Percentiles rank a stretch among this genome's conserved stretches.
phyloP scores from a whole-genome alignment of 2,888 invertebrate species.

The Polydrusus pterygomalis region DNA sequence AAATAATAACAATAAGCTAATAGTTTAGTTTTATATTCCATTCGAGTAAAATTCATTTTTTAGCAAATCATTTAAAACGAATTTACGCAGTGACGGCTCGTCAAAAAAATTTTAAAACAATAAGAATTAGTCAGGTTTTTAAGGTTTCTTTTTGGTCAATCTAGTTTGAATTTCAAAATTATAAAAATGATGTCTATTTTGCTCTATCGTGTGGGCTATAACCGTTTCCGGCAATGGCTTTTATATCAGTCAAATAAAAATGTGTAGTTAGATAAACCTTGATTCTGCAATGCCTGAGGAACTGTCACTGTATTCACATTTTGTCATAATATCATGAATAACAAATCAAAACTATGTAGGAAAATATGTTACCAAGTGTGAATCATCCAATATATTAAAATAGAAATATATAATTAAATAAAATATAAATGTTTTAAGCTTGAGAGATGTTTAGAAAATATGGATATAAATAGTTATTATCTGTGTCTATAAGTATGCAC shows the following conservation, averaged over 20 bases:
- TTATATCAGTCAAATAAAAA: too few species aligned
- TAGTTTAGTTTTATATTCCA: background rate
- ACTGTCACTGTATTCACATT: background rate
- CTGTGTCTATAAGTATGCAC: slow-evolving; percentile 40
- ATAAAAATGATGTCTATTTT: too few species aligned
- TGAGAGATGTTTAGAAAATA: slow-evolving; percentile 39
- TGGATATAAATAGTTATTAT: slow-evolving; percentile 32
- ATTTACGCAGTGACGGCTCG: background rate
- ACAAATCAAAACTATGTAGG: slow-evolving; percentile 20
- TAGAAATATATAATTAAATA: slow-evolving; percentile 5
- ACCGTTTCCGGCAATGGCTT: too few species aligned
- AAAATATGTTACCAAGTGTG: slow-evolving; percentile 16
- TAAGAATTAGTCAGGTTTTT: background rate
- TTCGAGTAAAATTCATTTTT: background rate
- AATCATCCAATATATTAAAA: slow-evolving; percentile 18
- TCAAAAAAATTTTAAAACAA: too few species aligned
- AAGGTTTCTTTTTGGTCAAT: too few species aligned
- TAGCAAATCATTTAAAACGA: background rate
- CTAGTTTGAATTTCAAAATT: too few species aligned
- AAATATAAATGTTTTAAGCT: slow-evolving; percentile 41
- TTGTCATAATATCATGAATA: background rate
- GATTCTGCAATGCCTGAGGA: background rate
- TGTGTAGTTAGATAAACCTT: too few species aligned
- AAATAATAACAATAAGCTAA: slow-evolving; percentile 13
- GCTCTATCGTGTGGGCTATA: too few species aligned